Conservation (phyloP, 2,797 vertebrate genomes). For the Argya squamiceps region DNA sequence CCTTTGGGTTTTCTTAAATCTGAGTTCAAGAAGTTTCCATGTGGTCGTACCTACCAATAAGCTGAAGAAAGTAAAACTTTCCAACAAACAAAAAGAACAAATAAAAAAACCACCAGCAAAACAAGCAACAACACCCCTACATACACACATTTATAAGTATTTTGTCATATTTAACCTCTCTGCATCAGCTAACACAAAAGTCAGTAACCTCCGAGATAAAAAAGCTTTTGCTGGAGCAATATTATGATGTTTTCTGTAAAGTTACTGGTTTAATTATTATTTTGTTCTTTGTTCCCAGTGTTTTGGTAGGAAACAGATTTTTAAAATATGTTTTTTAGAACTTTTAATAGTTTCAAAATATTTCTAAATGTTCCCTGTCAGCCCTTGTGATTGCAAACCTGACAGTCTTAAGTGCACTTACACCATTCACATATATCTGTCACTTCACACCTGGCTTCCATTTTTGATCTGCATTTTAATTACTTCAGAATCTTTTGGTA, state of each 20-base stretch:
- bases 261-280: background rate
- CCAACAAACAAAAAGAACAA: background rate
- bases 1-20: background rate
- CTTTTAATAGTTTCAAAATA: background rate
- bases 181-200: background rate
- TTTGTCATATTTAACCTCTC: background rate
- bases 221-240: background rate
- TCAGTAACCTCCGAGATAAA: background rate
- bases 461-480: background rate
- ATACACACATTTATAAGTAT: background rate
- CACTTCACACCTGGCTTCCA: background rate
- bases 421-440: background rate
- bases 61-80: background rate
- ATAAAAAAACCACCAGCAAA: background rate
- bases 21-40: background rate
- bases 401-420: background rate
- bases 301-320: background rate
- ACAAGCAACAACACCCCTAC: accelerated
- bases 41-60: background rate
- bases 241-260: background rate
- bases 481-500: background rate
- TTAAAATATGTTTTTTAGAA: background rate
- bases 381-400: background rate
- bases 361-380: background rate
- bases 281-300: background rate